A percentile compares a stretch with the other conserved stretches of the same genome.
Conservation (phyloP, 1,140 invertebrate genomes). For the Amyelois transitella region DNA sequence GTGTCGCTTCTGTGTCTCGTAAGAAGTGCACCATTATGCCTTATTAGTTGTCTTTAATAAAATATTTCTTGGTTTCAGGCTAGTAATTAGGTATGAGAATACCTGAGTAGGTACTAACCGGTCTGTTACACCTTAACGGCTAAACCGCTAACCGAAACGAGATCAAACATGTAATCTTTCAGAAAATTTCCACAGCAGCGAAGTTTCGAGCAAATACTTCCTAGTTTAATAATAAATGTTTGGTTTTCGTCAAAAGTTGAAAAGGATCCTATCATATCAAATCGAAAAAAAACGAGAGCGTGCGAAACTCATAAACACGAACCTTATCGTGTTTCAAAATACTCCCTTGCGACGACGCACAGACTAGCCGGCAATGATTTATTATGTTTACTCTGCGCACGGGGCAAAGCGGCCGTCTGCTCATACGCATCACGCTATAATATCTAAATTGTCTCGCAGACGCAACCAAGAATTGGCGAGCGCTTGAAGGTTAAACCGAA, state of each 20-base stretch:
- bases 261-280: background rate
- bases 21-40: background rate
- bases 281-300: background rate
- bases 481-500: conserved; percentile 52
- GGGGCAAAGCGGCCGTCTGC: background rate
- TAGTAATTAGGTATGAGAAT: too few species aligned
- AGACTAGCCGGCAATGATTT: conserved; percentile 45
- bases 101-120: too few species aligned
- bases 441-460: conserved; percentile 52
- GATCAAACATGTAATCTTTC: too few species aligned
- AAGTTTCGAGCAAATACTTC: too few species aligned
- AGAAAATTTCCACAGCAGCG: too few species aligned
- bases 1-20: background rate
- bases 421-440: conserved; percentile 28
- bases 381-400: conserved; percentile 40
- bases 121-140: too few species aligned
- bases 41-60: background rate
- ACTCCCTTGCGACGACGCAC: conserved; percentile 8
- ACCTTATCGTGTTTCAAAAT: background rate
- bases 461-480: conserved; percentile 33
- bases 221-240: too few species aligned
- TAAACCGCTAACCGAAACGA: too few species aligned
- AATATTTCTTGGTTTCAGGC: background rate
- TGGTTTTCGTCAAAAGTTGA: background rate
- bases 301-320: background rate